Percentiles rank a stretch among this genome's conserved stretches.
phyloP scores from a whole-genome alignment of 2,888 invertebrate genomes.

The Lithosia quadra region DNA sequence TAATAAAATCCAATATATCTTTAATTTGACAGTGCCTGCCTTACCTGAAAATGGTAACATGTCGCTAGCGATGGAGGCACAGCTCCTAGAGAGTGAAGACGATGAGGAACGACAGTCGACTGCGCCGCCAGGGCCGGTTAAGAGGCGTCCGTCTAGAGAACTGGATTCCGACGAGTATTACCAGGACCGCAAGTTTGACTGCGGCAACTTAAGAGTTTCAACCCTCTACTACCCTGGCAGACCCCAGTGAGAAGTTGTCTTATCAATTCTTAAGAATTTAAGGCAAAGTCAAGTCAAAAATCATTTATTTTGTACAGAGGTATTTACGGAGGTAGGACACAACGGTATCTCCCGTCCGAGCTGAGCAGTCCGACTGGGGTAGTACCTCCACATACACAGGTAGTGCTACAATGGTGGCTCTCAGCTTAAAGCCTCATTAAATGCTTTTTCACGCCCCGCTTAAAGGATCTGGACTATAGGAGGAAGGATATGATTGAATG shows the following conservation, averaged over 20 bases:
- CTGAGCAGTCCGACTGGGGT: no score
- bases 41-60: constrained; percentile 16
- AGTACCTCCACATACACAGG: no score
- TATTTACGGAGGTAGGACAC: no score
- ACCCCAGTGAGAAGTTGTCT: constrained; percentile 81
- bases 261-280: no score
- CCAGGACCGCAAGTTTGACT: constrained; percentile 86
- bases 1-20: neutral
- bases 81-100: constrained; percentile 69
- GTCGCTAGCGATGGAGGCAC: constrained; percentile 55
- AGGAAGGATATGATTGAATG: no score
- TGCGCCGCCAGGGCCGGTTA: constrained; percentile 10
- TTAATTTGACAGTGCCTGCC: neutral
- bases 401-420: no score
- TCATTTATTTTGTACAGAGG: no score
- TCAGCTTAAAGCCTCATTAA: no score
- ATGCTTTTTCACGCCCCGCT: no score
- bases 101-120: constrained; percentile 48
- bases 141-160: constrained; percentile 17
- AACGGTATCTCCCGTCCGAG: no score
- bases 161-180: constrained; percentile 79
- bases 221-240: constrained; percentile 89
- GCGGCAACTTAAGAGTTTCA: constrained; percentile 86
- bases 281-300: no score
- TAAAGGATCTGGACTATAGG: no score